A percentile compares a stretch with the other conserved stretches of the same genome.
Evolutionary conservation across 2,797 vertebrate genomes (phyloP).

Genomic region (Oceanodroma leucorhoa): DNA sequence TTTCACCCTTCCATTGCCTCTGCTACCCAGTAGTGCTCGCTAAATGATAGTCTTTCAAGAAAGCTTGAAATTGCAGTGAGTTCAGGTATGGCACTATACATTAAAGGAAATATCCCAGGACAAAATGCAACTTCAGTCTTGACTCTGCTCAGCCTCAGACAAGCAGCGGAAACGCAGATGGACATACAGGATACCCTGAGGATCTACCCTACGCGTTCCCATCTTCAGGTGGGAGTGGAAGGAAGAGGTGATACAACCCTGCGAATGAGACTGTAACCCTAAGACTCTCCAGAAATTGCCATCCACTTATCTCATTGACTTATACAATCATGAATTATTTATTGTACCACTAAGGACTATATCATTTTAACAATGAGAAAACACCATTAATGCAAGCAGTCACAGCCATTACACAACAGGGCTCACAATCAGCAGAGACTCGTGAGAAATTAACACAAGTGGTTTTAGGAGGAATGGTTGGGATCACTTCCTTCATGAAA

Average conservation of each 20-base stretch:
- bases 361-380: background rate
- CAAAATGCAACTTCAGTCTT: background rate
- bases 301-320: background rate
- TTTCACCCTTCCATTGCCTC: background rate
- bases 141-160: background rate
- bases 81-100: background rate
- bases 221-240: background rate
- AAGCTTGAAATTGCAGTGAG: background rate
- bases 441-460: background rate
- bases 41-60: background rate
- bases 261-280: fast-evolving
- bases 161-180: background rate
- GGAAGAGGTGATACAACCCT: background rate
- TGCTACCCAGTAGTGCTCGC: background rate
- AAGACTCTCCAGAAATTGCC: background rate
- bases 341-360: background rate
- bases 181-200: background rate
- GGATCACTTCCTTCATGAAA: background rate
- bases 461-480: background rate
- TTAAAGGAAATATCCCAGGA: background rate
- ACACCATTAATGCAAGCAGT: background rate
- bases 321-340: background rate
- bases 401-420: background rate
- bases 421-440: background rate
- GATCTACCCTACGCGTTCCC: background rate